A percentile compares a stretch with the other conserved stretches of the same genome.
Conservation (phyloP, 1,140 invertebrate species). For the Sweltsa coloradensis region DNA sequence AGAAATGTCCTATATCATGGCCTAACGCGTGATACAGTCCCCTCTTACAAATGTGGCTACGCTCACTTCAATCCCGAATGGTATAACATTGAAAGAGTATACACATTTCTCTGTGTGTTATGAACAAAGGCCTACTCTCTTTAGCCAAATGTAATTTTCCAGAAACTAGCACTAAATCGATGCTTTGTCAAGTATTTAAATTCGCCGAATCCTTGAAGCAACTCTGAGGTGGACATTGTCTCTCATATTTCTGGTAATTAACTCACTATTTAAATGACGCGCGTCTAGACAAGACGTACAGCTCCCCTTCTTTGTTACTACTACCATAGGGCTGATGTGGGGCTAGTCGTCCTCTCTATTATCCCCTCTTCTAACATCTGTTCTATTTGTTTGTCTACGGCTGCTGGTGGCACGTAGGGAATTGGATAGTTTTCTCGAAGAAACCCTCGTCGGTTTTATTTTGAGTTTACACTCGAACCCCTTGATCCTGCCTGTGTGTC, state of each 20-base stretch:
- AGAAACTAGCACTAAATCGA: no score
- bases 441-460: no score
- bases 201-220: no score
- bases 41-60: not conserved
- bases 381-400: conserved; percentile 13
- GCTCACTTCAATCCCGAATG: conserved; percentile 23
- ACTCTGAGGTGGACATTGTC: no score
- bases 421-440: no score
- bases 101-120: conserved; percentile 22
- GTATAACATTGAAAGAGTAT: conserved; percentile 24
- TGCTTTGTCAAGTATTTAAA: no score
- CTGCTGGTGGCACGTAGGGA: conserved; percentile 12
- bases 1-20: conserved; percentile 4
- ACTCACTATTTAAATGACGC: conserved; percentile 21
- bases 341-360: conserved; percentile 19
- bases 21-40: conserved; percentile 4
- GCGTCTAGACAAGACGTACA: conserved; percentile 25
- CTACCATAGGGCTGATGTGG: conserved; percentile 24
- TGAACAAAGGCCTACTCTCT: conserved; percentile 22
- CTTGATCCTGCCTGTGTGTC: no score
- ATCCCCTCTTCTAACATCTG: no score
- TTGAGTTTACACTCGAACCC: no score
- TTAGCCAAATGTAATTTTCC: conserved; percentile 25
- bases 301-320: conserved; percentile 20
- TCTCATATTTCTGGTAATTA: conserved; percentile 23